Evolutionary conservation across 1,140 invertebrate species (phyloP).

Genomic region (Aphelenchoides besseyi): DNA sequence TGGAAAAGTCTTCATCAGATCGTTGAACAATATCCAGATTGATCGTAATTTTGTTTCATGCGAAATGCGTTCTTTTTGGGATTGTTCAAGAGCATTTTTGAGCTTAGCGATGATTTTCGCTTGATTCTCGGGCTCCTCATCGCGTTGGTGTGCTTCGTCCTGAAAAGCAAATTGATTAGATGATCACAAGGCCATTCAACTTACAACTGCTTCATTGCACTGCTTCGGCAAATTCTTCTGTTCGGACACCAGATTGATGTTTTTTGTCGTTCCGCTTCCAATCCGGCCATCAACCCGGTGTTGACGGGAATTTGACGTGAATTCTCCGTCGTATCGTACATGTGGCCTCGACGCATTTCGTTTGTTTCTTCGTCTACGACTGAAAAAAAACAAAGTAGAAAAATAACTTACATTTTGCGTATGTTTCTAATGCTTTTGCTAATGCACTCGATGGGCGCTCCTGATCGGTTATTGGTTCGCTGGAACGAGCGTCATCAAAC

Average conservation of each 20-base stretch:
- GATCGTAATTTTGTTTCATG: not conserved
- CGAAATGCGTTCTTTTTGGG: not conserved
- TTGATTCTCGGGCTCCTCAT: not conserved
- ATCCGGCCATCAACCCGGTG: not conserved
- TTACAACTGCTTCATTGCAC: not conserved
- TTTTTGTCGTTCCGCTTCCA: not conserved
- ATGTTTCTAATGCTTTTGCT: not conserved
- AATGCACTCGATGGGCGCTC: too few relatives aligned
- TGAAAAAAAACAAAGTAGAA: not conserved
- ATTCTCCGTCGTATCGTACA: not conserved
- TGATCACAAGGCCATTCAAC: too few relatives aligned
- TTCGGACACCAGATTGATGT: not conserved
- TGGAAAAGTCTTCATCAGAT: not conserved
- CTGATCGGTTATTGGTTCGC: too few relatives aligned
- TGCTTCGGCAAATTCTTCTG: not conserved
- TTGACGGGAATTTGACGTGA: not conserved
- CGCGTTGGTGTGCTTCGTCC: not conserved
- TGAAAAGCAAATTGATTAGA: not conserved
- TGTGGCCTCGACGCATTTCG: not conserved
- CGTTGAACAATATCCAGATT: not conserved
- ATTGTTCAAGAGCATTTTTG: not conserved
- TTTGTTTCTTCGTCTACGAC: not conserved
- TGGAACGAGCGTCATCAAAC: not conserved
- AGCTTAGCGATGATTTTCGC: not conserved
- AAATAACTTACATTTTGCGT: not conserved